A percentile compares a stretch with the other conserved stretches of the same genome.
Evolutionary conservation across 2,113 vertebrate species (phyloP).

Genomic region (Eublepharis macularius): DNA sequence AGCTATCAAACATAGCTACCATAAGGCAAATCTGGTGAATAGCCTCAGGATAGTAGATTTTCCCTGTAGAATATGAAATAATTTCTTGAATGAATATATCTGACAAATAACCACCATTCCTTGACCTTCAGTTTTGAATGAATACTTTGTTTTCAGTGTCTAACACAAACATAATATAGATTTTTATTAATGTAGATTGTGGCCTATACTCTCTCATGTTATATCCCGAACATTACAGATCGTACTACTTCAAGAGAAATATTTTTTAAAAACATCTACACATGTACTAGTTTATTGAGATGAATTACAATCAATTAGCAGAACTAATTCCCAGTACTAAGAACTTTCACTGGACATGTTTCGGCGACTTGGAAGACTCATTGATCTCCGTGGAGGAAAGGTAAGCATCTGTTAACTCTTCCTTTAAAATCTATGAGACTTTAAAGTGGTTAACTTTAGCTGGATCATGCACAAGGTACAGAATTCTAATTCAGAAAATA

Average conservation of each 20-base stretch:
- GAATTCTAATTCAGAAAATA: neutral
- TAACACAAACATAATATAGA: slow-evolving; percentile 41
- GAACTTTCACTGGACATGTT: slow-evolving; percentile 28
- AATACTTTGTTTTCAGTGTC: slow-evolving; percentile 33
- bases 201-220: neutral
- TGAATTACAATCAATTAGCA: slow-evolving; percentile 52
- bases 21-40: slow-evolving; percentile 24
- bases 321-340: slow-evolving; percentile 44
- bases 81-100: slow-evolving; percentile 31
- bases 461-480: neutral
- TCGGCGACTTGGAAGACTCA: too few relatives aligned
- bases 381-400: neutral
- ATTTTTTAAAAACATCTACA: slow-evolving; percentile 48
- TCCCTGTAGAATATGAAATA: slow-evolving; percentile 18
- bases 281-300: slow-evolving; percentile 39
- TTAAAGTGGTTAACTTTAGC: neutral
- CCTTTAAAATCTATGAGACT: neutral
- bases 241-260: slow-evolving; percentile 59
- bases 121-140: slow-evolving; percentile 45
- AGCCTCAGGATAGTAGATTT: slow-evolving; percentile 5
- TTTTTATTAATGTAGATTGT: slow-evolving; percentile 21
- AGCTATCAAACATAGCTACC: too few relatives aligned
- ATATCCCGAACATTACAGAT: slow-evolving; percentile 43
- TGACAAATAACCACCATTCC: slow-evolving; percentile 52
- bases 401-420: neutral